These are phyloP conservation scores for Epistrophella euchroma DNA, from an alignment of 2,888 invertebrate genomes.

Conservation along the genomic window DNA sequence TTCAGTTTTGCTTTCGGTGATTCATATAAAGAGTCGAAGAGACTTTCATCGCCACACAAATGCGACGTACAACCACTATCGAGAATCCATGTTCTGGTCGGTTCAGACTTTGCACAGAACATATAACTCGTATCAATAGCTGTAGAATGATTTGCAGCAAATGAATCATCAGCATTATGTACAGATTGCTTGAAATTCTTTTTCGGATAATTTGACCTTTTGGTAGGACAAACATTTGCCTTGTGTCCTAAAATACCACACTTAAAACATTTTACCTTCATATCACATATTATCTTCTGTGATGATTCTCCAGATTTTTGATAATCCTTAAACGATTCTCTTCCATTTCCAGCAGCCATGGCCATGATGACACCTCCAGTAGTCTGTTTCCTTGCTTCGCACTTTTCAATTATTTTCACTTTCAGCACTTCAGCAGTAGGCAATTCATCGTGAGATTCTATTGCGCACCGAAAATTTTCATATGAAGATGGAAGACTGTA, in stretches of 20 bases:
- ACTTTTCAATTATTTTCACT: slow-evolving; percentile 62
- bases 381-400: slow-evolving; percentile 50
- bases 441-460: slow-evolving; percentile 57
- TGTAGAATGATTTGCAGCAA: neutral
- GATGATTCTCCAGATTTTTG: no score
- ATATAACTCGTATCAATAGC: no score
- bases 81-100: neutral
- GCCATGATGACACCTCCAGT: slow-evolving; percentile 11
- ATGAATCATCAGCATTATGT: neutral
- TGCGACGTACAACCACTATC: no score
- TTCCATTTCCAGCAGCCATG: no score
- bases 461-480: slow-evolving; percentile 54
- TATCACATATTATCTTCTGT: no score
- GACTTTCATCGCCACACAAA: neutral
- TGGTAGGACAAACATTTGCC: no score
- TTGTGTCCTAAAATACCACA: no score
- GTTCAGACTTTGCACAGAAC: neutral
- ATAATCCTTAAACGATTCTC: no score
- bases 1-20: neutral
- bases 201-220: neutral
- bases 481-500: no score
- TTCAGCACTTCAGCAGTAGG: slow-evolving; percentile 55
- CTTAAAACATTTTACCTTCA: no score
- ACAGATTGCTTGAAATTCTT: neutral
- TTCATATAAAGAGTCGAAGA: neutral